Base-by-base conservation (phyloP, 2,888 invertebrate genomes). In the Spisula solida region DNA sequence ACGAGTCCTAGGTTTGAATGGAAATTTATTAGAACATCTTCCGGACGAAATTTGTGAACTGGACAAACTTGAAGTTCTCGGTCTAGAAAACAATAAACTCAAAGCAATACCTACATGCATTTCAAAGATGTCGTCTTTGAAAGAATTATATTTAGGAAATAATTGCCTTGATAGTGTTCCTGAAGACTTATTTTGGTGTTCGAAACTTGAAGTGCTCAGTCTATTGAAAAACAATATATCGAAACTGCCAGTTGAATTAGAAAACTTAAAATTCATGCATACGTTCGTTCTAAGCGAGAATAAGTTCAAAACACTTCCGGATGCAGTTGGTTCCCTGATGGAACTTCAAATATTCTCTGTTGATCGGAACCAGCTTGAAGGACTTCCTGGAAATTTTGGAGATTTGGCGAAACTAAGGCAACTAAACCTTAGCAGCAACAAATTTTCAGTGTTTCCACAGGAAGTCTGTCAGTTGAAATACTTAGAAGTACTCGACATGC, bases 201-300 rank as follows among this genome's bases (percentile, higher is more conserved):
- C 95, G 25, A 91, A 94, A 55, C 51, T 96, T 8, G 91, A 93
- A 82, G 93, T 94, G n/a, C 90, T 96, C 12, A 95, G 95, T 90
- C 88, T 96, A 34, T 82, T 93, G 56, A 94, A 95, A 79, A 96
- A 96, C 90, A 89, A 93, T 20, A 88, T 96, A 78, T 91, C 92
- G 10, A 88, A 91, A 75, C 93, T 96, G 66, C 96, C 96, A 0
- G 94, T 96, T 10, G 96, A 96, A 86, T 89, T 96, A 18, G 95
- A 94, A 87, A 95, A 95, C 88, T 82, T 96, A 51, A 93, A 94
- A 80, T 93, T 91, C 41, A 92, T 96, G 85, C 93, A 93, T 81
- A 95, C 94, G 18, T 88, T 96, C 25, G 90, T 94, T 79, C 90
- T 96, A n/a, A 92, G 93, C 29, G 94, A 95, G 34, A 95, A 95